Conservation (phyloP, 2,113 vertebrate genomes). For the Salvator merianae region DNA sequence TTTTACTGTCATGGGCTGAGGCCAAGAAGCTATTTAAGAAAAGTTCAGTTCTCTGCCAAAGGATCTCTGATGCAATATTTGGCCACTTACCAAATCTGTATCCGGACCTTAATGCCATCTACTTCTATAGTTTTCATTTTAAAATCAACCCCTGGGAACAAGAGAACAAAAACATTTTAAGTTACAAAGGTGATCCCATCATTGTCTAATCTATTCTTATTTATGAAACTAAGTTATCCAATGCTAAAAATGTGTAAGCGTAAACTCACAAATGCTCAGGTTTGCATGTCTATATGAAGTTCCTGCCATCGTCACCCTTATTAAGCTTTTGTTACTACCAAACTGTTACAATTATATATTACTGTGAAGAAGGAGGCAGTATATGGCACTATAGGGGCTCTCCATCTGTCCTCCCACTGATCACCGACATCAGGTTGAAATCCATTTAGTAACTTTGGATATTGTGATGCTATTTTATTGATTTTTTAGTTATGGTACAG, state of each 20-base stretch:
- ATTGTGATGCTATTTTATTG: too few species aligned
- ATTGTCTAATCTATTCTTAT: neutral
- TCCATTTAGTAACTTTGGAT: too few species aligned
- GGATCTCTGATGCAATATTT: neutral
- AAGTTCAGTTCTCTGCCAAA: neutral
- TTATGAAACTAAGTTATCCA: neutral
- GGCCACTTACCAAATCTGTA: constrained; percentile 82
- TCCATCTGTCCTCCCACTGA: too few species aligned
- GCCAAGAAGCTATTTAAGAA: neutral
- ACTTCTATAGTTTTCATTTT: constrained; percentile 87
- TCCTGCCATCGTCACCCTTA: neutral
- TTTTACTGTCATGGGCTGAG: neutral
- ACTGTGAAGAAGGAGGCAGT: too few species aligned
- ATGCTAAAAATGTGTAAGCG: neutral
- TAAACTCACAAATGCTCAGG: neutral
- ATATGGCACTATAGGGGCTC: too few species aligned
- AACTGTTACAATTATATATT: too few species aligned
- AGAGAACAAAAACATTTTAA: neutral
- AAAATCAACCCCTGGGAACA: constrained; percentile 75
- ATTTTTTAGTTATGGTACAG: too few species aligned
- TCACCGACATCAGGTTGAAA: too few species aligned
- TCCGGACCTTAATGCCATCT: constrained; percentile 83
- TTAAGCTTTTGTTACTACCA: too few species aligned
- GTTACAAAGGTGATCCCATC: too few species aligned
- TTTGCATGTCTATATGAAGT: neutral